Evolutionary conservation across 1,140 invertebrate genomes (phyloP), one percentile per base, ranked within the genome.

Genomic region (Heliothis subflexa): DNA sequence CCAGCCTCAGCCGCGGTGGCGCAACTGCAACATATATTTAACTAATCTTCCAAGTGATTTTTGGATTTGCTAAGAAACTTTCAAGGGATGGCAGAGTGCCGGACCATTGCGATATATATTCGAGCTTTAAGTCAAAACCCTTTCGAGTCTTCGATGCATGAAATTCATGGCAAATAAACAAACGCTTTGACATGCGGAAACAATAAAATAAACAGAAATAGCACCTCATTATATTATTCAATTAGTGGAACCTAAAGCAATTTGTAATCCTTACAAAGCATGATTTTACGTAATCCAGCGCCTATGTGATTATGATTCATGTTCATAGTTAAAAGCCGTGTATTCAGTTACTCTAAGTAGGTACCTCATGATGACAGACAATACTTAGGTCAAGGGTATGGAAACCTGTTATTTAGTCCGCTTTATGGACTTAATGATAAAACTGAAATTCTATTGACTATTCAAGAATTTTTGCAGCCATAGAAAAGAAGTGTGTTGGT

Each of bases 201-300:
- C 18, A 28, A 10, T 33, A 13, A 16, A 16, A 66, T 7, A 47
- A 49, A 14, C 13, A 21, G 16, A 57, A 28, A 5, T 7, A 40
- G 33, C 33, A 9, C 14, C 13, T 61, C 21, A 61, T 61, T 5
- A 28, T 18, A 61, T 33, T 21, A 61, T 61, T 25, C 21, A 61
- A 61, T 61, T 61, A 61, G 21, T 33, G 57, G 13, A 13, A 33
- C 5, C 33, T 9, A 40, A 10, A 61, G 13, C 57, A 14, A 61
- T 61, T 28, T 61, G 25, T 61, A 61, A 61, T 55, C 57, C 25
- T 61, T 33, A 61, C 57, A 18, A 61, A 61, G 57, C 57, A 33
- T 55, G 16, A 18, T 18, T 55, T 16, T 55, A 55, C n/a, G n/a
- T 18, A 55, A 16, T 55, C 12, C 33, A 40, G 33, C 18, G 52